Evolutionary conservation across 2,888 invertebrate species (phyloP).

Genomic region (Pimpla rufipes): DNA sequence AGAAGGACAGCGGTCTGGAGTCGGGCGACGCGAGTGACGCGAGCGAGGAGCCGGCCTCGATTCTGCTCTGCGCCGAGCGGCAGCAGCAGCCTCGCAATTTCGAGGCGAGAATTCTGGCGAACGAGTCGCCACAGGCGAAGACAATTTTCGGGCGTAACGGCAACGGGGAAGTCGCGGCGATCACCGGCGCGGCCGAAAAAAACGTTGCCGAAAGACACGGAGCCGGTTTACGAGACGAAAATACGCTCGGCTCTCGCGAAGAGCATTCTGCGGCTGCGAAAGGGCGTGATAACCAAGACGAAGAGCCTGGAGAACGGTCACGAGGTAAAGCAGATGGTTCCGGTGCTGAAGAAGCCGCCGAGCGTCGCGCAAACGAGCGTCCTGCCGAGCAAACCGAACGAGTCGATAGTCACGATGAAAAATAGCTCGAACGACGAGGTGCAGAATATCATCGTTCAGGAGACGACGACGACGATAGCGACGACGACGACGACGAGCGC

Average conservation of each 20-base stretch:
- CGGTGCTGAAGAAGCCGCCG: slow-evolving; percentile 86
- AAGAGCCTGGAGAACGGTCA: too few species aligned
- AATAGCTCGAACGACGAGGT: too few species aligned
- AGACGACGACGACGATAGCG: slow-evolving; percentile 46
- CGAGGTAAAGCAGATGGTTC: slow-evolving; percentile 85
- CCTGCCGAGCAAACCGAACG: slow-evolving; percentile 70
- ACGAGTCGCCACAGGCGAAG: not conserved
- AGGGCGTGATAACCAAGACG: too few species aligned
- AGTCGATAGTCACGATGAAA: slow-evolving; percentile 79
- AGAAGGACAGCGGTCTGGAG: too few species aligned
- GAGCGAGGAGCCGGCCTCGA: too few species aligned
- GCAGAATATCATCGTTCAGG: slow-evolving; percentile 78
- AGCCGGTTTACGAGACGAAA: slow-evolving; percentile 75
- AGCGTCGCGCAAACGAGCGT: slow-evolving; percentile 70
- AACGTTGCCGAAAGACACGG: slow-evolving; percentile 19
- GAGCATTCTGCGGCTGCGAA: too few species aligned
- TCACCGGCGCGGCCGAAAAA: slow-evolving; percentile 7
- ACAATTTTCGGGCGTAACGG: not conserved
- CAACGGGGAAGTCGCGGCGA: not conserved
- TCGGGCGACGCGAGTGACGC: too few species aligned
- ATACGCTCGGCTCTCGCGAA: slow-evolving; percentile 80
- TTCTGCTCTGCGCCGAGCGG: not conserved
- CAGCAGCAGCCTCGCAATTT: slow-evolving; percentile 21
- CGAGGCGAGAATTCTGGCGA: not conserved
- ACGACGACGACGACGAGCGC: too few species aligned